Evolutionary conservation across 2,888 invertebrate genomes (phyloP).

Genomic region (Sepioteuthis lessoniana): DNA sequence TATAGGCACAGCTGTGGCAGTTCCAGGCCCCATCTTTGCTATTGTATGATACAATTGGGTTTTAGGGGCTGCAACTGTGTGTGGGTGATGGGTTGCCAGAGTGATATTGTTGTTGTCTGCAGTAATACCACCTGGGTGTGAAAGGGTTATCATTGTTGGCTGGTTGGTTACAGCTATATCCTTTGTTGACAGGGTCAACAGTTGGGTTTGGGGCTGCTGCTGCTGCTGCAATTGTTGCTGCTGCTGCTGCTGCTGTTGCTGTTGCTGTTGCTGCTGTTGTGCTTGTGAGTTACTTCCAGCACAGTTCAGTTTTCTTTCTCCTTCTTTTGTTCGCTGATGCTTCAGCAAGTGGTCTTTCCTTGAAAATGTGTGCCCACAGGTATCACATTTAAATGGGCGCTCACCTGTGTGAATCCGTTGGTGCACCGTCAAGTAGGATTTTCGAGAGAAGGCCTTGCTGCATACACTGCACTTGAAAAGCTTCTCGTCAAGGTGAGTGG

Average conservation of each 20-base stretch:
- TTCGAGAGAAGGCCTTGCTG: not conserved
- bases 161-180: not conserved
- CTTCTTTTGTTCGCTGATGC: conserved; percentile 39
- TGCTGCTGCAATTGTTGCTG: not conserved
- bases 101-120: not conserved
- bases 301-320: conserved; percentile 39
- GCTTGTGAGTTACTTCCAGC: not conserved
- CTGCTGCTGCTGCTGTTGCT: not conserved
- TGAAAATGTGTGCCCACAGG: not conserved
- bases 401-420: not conserved
- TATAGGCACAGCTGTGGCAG: conserved; percentile 16
- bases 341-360: conserved; percentile 41
- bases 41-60: conserved; percentile 34
- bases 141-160: not conserved
- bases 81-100: not conserved
- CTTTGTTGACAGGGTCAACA: not conserved
- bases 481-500: not conserved
- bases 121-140: not conserved
- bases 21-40: not conserved
- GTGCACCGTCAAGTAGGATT: conserved; percentile 38
- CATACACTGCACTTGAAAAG: not conserved
- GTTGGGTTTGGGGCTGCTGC: not conserved
- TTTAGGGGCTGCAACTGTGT: not conserved
- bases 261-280: not conserved
- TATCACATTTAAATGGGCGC: conserved; percentile 25